phyloP scores from a whole-genome alignment of 2,797 vertebrate genomes.

The Sebastes variabilis region DNA sequence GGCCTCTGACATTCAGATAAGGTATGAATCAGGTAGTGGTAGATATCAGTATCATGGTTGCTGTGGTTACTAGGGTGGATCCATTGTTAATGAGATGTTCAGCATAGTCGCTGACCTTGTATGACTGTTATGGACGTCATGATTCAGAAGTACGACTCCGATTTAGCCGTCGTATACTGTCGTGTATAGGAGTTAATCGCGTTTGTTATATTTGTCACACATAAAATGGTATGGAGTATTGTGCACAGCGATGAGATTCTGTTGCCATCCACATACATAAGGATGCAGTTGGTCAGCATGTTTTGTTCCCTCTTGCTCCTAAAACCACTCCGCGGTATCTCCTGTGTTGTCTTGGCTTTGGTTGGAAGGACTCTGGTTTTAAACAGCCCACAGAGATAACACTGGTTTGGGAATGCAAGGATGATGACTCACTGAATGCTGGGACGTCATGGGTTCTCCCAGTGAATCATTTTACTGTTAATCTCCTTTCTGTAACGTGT shows the following conservation, averaged over 20 bases:
- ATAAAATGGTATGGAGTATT: not conserved
- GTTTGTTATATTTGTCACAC: not conserved
- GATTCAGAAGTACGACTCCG: constrained; percentile 1
- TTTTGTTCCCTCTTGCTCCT: constrained; percentile 2
- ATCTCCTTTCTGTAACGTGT: not conserved
- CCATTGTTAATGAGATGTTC: constrained; percentile 8
- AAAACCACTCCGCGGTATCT: constrained; percentile 20
- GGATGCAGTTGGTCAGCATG: not conserved
- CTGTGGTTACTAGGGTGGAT: not conserved
- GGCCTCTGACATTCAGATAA: not conserved
- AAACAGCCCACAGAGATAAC: constrained; percentile 21
- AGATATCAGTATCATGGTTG: not conserved
- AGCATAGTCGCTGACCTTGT: constrained; percentile 11
- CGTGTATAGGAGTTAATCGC: not conserved
- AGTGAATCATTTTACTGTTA: not conserved
- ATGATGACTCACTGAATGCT: constrained; percentile 4
- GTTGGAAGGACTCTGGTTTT: constrained; percentile 15
- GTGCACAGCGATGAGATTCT: not conserved
- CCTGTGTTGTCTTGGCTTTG: constrained; percentile 3
- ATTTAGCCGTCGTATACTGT: not conserved
- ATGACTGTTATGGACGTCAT: not conserved
- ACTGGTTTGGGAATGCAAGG: not conserved
- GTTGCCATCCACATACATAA: not conserved
- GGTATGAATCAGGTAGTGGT: not conserved
- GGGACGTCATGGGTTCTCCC: not conserved